Conservation (phyloP, 2,797 vertebrate genomes). For the Aplochiton taeniatus region DNA sequence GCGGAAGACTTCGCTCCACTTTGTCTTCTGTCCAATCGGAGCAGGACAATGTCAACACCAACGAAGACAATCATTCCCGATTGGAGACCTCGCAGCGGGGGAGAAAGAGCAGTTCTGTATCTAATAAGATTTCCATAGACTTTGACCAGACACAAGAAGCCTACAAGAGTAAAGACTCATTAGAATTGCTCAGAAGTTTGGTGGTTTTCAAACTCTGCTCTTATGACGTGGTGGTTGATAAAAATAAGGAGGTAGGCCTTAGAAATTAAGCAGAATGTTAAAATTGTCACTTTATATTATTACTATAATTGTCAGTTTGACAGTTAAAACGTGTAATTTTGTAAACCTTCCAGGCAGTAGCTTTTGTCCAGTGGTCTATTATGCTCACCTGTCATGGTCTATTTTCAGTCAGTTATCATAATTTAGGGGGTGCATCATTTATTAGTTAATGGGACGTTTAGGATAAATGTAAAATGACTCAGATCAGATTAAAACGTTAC, state of each 20-base stretch:
- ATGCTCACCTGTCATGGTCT: too few species aligned
- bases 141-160: conserved; percentile 83
- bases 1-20: conserved; percentile 28
- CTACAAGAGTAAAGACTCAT: conserved; percentile 85
- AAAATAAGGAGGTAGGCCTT: conserved; percentile 74
- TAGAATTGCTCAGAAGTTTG: conserved; percentile 84
- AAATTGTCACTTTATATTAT: too few species aligned
- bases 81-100: conserved; percentile 25
- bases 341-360: not conserved
- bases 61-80: not conserved
- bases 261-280: too few species aligned
- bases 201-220: conserved; percentile 89
- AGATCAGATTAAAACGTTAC: too few species aligned
- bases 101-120: conserved; percentile 4
- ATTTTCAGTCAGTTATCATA: too few species aligned
- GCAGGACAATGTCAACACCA: conserved; percentile 20
- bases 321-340: too few species aligned
- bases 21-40: conserved; percentile 28
- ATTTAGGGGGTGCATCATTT: too few species aligned
- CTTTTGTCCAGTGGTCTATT: too few species aligned
- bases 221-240: conserved; percentile 80
- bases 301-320: too few species aligned
- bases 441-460: too few species aligned
- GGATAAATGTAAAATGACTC: too few species aligned
- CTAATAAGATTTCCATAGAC: conserved; percentile 65